phyloP scores from a whole-genome alignment of 2,113 vertebrate genomes.

The Opisthocomus hoazin region DNA sequence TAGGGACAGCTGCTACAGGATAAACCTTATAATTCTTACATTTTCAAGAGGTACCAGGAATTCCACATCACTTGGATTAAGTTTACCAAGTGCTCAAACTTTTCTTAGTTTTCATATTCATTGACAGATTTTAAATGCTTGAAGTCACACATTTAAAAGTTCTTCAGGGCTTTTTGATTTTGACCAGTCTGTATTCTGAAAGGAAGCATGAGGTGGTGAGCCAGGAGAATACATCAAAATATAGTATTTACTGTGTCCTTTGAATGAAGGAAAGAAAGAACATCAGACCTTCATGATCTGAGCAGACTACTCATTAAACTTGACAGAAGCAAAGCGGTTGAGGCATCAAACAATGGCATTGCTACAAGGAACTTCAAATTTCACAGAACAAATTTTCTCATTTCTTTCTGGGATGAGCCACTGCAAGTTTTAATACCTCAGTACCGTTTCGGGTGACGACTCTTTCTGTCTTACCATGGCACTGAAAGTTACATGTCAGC shows the following conservation, averaged over 20 bases:
- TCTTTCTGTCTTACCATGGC: neutral
- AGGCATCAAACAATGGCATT: neutral
- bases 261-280: neutral
- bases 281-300: neutral
- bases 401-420: neutral
- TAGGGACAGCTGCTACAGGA: neutral
- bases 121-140: neutral
- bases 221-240: neutral
- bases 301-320: neutral
- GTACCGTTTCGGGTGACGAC: neutral
- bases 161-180: neutral
- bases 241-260: neutral
- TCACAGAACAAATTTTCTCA: neutral
- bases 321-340: neutral
- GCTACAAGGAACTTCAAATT: neutral
- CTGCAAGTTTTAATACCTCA: neutral
- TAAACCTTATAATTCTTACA: neutral
- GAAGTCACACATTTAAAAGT: neutral
- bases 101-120: neutral
- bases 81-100: neutral
- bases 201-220: neutral
- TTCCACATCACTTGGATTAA: neutral
- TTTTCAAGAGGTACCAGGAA: neutral
- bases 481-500: neutral
- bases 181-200: neutral